phyloP scores from a whole-genome alignment of 2,888 invertebrate species.

The Elysia crispata region DNA sequence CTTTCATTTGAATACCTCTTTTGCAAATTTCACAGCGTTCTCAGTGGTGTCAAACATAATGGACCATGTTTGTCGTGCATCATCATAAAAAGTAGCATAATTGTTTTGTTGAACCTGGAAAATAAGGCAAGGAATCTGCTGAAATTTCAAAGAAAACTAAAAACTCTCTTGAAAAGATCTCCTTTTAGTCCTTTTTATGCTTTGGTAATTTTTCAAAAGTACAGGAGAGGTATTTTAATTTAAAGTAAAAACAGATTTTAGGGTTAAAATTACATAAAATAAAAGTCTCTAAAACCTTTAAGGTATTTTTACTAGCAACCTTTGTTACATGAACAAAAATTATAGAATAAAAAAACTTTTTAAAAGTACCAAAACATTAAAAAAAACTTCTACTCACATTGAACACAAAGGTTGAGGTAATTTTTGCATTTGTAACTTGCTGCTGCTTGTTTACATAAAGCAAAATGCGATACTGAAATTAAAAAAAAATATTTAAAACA shows the following conservation, averaged over 20 bases:
- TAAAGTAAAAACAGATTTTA: too few species aligned
- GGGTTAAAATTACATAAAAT: too few species aligned
- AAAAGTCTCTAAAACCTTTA: too few species aligned
- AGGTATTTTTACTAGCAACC: too few species aligned
- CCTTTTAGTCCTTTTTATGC: too few species aligned
- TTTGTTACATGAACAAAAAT: too few species aligned
- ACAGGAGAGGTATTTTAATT: too few species aligned
- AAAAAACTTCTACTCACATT: conserved; percentile 60
- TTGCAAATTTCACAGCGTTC: conserved; percentile 67
- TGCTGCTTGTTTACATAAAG: conserved; percentile 75
- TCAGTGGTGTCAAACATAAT: conserved; percentile 78
- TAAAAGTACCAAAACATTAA: too few species aligned
- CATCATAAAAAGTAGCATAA: conserved; percentile 80
- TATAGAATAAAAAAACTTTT: too few species aligned
- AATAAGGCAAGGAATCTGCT: background rate
- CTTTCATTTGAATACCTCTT: conserved; percentile 59
- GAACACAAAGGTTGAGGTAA: conserved; percentile 63
- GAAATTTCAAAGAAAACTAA: background rate
- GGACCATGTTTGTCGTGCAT: conserved; percentile 80
- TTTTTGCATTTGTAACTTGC: conserved; percentile 73
- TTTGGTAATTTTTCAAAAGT: too few species aligned
- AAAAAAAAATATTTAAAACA: conserved; percentile 13
- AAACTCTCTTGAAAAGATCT: background rate
- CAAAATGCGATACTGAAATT: conserved; percentile 72
- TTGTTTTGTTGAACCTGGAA: conserved; percentile 74